Base-by-base conservation (phyloP, 2,888 invertebrate species). In the Fabriciana adippe region DNA sequence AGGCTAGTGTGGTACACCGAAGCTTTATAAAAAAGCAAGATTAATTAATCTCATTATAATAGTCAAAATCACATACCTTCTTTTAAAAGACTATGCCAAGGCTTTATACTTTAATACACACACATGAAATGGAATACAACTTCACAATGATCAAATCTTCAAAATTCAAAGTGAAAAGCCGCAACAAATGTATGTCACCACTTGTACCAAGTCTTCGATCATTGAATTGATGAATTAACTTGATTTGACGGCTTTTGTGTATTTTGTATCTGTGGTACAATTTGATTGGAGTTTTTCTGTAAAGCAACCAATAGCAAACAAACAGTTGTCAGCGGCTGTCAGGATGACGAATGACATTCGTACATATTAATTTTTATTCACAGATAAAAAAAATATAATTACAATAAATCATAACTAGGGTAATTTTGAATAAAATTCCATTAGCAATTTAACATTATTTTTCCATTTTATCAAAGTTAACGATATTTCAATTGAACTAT, bases 261-360 rank as follows among this genome's bases (percentile, higher is more conserved):
- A 60, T 65, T 66, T 70, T 59, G 51, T 55, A 16, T 72, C 75
- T 77, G 68, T 74, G 74, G 66, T 55, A 1, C 48, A 55, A 62
- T 66, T 48, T 59, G 68, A 74, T 77, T 77, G 74, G 76, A 63
- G 66, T 57, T 69, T 65, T 66, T 18, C 69, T 68, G 53, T 66
- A 68, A 70, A 75, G 83, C 83, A 83, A 81, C 93, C 93, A 92
- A 92, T 93, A 86, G 87, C 82, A 86, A 87, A 84, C 86, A 88
- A 92, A 91, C 92, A 93, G 71, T 74, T 79, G 78, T 76, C 77
- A 76, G 31, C 50, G 62, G 85, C 84, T 88, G 88, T 90, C 89
- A 86, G 81, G 79, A 75, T 72, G 77, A 79, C 78, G 75, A 81
- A 68, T 69, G 66, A 66, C 60, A 55, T 48, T 60, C 60, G 15